phyloP scores from a whole-genome alignment of 2,797 vertebrate species.

The Callimico goeldii region DNA sequence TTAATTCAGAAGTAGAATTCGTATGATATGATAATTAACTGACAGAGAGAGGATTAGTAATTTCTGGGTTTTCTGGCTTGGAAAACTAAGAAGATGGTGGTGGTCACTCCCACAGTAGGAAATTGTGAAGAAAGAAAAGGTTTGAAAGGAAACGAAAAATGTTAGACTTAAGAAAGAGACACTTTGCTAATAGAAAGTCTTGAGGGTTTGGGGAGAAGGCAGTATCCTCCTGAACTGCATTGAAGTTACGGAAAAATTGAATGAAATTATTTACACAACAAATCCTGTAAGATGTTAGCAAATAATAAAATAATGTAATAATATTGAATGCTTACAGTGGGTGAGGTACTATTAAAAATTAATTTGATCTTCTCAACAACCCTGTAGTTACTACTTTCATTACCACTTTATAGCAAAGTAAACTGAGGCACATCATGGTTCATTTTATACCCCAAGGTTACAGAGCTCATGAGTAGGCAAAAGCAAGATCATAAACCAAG shows the following conservation, averaged over 20 bases:
- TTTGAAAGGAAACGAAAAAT: neutral
- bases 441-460: neutral
- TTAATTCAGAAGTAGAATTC: neutral
- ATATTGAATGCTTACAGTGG: neutral
- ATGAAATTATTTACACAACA: neutral
- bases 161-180: neutral
- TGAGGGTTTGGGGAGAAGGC: neutral
- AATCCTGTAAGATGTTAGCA: neutral
- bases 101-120: neutral
- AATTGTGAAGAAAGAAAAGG: neutral
- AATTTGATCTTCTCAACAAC: conserved; percentile 13
- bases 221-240: neutral
- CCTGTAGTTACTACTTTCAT: neutral
- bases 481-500: neutral
- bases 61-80: neutral
- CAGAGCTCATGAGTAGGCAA: neutral
- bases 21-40: neutral
- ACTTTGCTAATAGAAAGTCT: neutral
- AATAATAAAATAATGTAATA: neutral
- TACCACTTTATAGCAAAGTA: neutral
- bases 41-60: neutral
- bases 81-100: neutral
- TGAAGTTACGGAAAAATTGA: neutral
- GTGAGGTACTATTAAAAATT: neutral
- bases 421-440: neutral